Evolutionary conservation across 2,797 vertebrate genomes (phyloP).

Genomic region (Babyrousa celebensis): DNA sequence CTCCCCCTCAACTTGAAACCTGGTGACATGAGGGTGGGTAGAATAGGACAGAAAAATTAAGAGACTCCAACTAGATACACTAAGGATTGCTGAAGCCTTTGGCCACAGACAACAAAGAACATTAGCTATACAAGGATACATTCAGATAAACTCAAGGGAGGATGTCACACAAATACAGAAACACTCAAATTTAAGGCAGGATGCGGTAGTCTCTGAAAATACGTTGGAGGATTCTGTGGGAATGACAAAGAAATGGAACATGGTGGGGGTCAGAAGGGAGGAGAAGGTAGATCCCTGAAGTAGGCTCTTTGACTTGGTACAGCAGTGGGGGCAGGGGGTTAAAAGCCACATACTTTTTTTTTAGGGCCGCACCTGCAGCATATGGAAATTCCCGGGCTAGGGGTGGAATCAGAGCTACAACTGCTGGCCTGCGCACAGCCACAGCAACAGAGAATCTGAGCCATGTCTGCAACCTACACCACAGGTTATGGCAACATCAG

Average conservation of each 20-base stretch:
- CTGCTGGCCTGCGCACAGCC: too few species aligned
- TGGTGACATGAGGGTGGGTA: background rate
- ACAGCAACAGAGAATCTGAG: too few species aligned
- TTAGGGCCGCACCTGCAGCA: too few species aligned
- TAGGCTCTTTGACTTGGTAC: background rate
- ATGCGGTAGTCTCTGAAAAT: background rate
- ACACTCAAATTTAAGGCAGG: slow-evolving; percentile 13
- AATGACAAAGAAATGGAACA: background rate
- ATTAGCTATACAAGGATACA: background rate
- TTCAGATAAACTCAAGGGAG: background rate
- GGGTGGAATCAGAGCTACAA: too few species aligned
- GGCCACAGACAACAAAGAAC: background rate
- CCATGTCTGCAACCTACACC: too few species aligned
- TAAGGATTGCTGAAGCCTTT: background rate
- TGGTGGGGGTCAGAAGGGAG: background rate
- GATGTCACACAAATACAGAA: slow-evolving; percentile 14
- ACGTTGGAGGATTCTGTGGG: background rate
- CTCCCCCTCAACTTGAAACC: background rate
- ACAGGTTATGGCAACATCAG: too few species aligned
- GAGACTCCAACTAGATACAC: background rate
- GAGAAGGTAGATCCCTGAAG: background rate
- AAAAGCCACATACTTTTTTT: background rate
- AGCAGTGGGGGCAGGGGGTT: fast-evolving
- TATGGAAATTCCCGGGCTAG: too few species aligned
- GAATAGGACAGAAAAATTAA: background rate